Percentiles rank a stretch among this genome's conserved stretches.
Conservation (phyloP, 2,888 invertebrate genomes). For the Trachelus troglodyta region DNA sequence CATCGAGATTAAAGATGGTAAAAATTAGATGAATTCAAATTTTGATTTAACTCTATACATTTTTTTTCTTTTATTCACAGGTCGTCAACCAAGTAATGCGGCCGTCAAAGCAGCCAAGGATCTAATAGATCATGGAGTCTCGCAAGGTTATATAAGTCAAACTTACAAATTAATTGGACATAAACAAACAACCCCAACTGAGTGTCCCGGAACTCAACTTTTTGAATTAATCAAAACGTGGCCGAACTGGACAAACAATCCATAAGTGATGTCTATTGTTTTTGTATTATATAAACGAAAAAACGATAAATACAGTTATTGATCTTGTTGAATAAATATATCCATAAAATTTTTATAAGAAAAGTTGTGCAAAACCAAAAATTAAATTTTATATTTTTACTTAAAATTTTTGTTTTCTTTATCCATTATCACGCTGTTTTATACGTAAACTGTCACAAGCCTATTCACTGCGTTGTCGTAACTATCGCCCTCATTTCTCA, state of each 20-base stretch:
- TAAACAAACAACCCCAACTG: conserved; percentile 44
- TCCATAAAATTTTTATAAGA: too few relatives aligned
- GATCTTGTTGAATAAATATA: too few relatives aligned
- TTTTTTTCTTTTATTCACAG: conserved; percentile 26
- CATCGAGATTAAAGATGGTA: conserved; percentile 25
- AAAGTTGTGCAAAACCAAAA: neutral
- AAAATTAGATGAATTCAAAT: too few relatives aligned
- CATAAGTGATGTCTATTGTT: neutral
- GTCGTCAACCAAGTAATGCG: conserved; percentile 40
- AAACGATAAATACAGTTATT: too few relatives aligned
- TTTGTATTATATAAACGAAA: too few relatives aligned
- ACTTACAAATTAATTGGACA: conserved; percentile 78
- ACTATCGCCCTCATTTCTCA: conserved; percentile 68
- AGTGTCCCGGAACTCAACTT: conserved; percentile 52
- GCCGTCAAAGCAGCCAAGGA: conserved; percentile 71
- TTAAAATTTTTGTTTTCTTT: neutral
- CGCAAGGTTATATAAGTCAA: conserved; percentile 70
- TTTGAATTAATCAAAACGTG: conserved; percentile 50
- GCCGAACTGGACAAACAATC: conserved; percentile 24
- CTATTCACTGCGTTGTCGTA: conserved; percentile 68
- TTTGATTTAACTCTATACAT: neutral
- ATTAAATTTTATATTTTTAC: neutral
- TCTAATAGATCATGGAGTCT: conserved; percentile 74
- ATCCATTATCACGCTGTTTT: neutral
- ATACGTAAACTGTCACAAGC: conserved; percentile 59